A percentile compares a stretch with the other conserved stretches of the same genome.
phyloP scores from a whole-genome alignment of 2,797 vertebrate species.

The Crocodylus rhombifer region DNA sequence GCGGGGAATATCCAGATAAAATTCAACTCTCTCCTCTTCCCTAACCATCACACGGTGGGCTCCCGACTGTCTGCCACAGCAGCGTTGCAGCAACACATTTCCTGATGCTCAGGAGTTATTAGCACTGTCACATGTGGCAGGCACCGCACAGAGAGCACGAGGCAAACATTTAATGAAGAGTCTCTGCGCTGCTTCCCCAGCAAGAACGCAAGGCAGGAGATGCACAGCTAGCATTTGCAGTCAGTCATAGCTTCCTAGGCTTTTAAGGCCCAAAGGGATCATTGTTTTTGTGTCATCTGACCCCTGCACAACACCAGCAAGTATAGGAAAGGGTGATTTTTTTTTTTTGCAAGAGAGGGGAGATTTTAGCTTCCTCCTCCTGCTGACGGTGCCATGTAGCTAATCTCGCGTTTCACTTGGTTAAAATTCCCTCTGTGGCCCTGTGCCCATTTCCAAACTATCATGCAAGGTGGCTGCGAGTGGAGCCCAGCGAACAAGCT shows the following conservation, averaged over 20 bases:
- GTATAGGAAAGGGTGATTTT: background rate
- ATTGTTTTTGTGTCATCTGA: background rate
- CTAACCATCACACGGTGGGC: background rate
- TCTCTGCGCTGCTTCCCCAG: background rate
- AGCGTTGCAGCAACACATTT: rapidly evolving
- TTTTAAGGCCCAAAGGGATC: background rate
- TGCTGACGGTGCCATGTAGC: background rate
- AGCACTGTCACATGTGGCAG: background rate
- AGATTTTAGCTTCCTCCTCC: background rate
- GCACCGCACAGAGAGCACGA: background rate
- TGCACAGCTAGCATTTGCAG: background rate
- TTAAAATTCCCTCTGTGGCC: background rate
- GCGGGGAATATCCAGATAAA: slow-evolving; percentile 54
- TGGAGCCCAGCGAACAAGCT: background rate
- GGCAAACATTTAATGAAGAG: background rate
- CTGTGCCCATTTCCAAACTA: background rate
- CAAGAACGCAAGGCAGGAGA: background rate
- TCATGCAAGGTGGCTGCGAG: background rate
- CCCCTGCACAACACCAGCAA: background rate
- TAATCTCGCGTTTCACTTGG: background rate
- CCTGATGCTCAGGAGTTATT: background rate
- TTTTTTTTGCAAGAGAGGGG: background rate
- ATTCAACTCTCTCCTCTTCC: slow-evolving; percentile 37
- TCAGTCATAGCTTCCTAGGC: background rate
- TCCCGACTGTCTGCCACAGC: background rate